Evolutionary conservation across 2,797 vertebrate genomes (phyloP).

Genomic region (Novumbra hubbsi): DNA sequence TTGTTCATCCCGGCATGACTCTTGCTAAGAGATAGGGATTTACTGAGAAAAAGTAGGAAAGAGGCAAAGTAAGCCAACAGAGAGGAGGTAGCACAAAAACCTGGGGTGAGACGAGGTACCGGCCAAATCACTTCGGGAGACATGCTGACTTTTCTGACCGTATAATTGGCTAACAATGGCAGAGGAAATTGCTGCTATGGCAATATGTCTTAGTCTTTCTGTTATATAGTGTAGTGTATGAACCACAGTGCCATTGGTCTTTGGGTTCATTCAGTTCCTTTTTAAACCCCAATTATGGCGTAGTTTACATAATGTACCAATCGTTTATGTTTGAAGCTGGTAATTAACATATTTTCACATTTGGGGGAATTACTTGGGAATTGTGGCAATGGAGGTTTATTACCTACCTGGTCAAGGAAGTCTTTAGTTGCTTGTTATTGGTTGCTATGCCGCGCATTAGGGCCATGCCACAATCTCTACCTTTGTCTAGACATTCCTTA

Average conservation of each 20-base stretch:
- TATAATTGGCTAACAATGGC: constrained; percentile 21
- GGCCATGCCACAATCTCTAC: neutral
- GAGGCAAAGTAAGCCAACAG: neutral
- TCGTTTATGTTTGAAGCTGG: neutral
- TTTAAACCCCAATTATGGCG: neutral
- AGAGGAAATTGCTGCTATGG: constrained; percentile 10
- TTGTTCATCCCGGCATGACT: neutral
- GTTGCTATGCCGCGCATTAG: neutral
- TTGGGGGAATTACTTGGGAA: neutral
- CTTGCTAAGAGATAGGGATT: constrained; percentile 2
- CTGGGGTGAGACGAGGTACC: constrained; percentile 1
- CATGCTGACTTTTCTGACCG: constrained; percentile 16
- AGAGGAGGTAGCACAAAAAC: neutral
- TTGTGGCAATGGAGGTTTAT: neutral
- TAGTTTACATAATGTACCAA: neutral
- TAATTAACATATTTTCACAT: neutral
- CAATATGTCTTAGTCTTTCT: neutral
- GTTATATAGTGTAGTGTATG: neutral
- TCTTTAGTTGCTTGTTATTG: neutral
- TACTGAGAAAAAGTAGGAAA: neutral
- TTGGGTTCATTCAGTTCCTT: too few relatives aligned
- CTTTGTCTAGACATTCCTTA: neutral
- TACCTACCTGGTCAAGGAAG: neutral
- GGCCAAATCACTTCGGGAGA: constrained; percentile 23
- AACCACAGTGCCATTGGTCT: too few relatives aligned